Percentiles rank a stretch among this genome's conserved stretches.
Conservation (phyloP, 2,113 vertebrate genomes). For the Odontophorus gujanensis region DNA sequence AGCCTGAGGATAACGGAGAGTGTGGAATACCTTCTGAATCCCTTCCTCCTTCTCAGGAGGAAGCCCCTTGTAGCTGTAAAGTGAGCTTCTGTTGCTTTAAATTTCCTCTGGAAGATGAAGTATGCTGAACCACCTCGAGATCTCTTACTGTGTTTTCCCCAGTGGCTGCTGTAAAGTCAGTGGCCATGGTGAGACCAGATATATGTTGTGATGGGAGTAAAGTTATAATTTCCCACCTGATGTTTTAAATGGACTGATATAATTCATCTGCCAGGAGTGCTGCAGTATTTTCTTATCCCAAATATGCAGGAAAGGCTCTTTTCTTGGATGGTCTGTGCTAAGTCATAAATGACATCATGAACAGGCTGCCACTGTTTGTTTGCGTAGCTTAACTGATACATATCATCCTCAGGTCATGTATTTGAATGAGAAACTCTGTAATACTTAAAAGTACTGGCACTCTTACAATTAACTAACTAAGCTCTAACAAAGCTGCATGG, state of each 20-base stretch:
- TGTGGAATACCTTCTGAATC: not conserved
- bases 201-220: not conserved
- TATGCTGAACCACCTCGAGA: not conserved
- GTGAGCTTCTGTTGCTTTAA: not conserved
- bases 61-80: not conserved
- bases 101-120: not conserved
- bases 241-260: not conserved
- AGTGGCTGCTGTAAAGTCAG: not conserved
- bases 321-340: not conserved
- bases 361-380: not conserved
- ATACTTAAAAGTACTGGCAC: too few relatives aligned
- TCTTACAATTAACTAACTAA: too few relatives aligned
- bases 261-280: not conserved
- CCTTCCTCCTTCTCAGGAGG: not conserved
- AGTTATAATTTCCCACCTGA: not conserved
- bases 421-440: too few relatives aligned
- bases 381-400: not conserved
- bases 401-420: not conserved
- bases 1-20: not conserved
- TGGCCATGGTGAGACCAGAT: not conserved
- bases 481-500: too few relatives aligned
- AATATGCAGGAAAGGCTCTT: not conserved
- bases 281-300: not conserved
- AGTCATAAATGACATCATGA: not conserved
- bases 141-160: not conserved